These are phyloP conservation scores for Rhamphomyia laevipes DNA, from an alignment of 2,888 invertebrate genomes.

Conservation along the genomic window DNA sequence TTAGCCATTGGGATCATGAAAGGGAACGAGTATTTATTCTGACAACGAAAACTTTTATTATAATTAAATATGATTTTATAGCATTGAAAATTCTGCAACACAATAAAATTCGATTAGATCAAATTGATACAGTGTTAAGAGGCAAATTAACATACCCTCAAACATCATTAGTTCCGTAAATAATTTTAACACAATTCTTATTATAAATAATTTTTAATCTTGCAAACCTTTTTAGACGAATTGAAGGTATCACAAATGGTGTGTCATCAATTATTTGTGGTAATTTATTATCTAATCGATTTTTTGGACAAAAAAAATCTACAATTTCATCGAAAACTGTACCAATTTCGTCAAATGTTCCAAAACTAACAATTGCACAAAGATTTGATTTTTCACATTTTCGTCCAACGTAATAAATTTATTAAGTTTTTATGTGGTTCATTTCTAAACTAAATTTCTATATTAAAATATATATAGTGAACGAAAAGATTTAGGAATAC, in stretches of 20 bases:
- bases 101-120: conserved; percentile 53
- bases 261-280: conserved; percentile 17
- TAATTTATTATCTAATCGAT: conserved; percentile 2
- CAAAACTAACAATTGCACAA: conserved; percentile 13
- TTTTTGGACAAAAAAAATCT: too few species aligned
- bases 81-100: conserved; percentile 61
- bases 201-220: background rate
- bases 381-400: conserved; percentile 19
- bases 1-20: conserved; percentile 79
- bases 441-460: background rate
- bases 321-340: too few species aligned
- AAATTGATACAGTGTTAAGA: conserved; percentile 57
- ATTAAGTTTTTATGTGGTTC: background rate
- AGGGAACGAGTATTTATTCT: conserved; percentile 67
- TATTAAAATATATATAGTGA: conserved; percentile 41
- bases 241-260: conserved; percentile 20
- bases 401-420: conserved; percentile 17
- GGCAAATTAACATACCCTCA: conserved; percentile 74
- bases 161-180: conserved; percentile 75
- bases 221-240: conserved; percentile 16
- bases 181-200: conserved; percentile 29
- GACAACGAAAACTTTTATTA: conserved; percentile 58
- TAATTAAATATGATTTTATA: conserved; percentile 77
- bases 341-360: background rate
- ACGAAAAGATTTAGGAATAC: conserved; percentile 59